phyloP scores from a whole-genome alignment of 1,140 invertebrate genomes.

The Monochamus saltuarius region DNA sequence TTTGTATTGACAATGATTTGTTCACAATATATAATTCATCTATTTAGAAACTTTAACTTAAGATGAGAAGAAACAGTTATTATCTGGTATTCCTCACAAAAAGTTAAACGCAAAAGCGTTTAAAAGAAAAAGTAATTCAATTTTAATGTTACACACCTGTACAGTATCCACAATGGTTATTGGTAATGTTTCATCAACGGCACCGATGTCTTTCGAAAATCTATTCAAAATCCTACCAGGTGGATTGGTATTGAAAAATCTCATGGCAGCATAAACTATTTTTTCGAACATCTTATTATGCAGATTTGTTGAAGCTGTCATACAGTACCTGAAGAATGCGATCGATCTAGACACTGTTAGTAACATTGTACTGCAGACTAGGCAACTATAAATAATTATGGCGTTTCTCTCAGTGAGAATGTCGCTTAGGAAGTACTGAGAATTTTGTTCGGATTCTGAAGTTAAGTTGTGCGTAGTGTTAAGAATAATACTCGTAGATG shows the following conservation, averaged over 20 bases:
- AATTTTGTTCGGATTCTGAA: background rate
- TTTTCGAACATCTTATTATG: conserved; percentile 85
- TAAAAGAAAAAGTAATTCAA: background rate
- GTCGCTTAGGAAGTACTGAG: conserved; percentile 25
- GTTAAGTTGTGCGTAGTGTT: background rate
- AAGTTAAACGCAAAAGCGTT: no score
- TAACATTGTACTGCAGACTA: conserved; percentile 53
- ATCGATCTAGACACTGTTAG: conserved; percentile 65
- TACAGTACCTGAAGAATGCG: conserved; percentile 72
- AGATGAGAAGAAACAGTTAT: no score
- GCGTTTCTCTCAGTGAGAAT: conserved; percentile 5
- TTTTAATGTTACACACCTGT: conserved; percentile 15
- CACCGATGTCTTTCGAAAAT: conserved; percentile 74
- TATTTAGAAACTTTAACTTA: no score
- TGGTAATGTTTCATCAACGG: conserved; percentile 82
- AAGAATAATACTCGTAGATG: conserved; percentile 2
- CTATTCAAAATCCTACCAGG: conserved; percentile 74
- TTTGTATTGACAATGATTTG: no score
- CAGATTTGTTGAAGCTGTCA: conserved; percentile 60
- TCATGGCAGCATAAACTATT: conserved; percentile 78
- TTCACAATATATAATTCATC: no score
- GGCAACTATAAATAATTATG: conserved; percentile 50
- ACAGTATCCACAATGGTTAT: conserved; percentile 53
- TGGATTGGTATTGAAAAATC: conserved; percentile 87
- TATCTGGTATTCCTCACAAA: no score